Base-by-base conservation (phyloP, 2,888 invertebrate genomes). In the Drosophila anomelani region DNA sequence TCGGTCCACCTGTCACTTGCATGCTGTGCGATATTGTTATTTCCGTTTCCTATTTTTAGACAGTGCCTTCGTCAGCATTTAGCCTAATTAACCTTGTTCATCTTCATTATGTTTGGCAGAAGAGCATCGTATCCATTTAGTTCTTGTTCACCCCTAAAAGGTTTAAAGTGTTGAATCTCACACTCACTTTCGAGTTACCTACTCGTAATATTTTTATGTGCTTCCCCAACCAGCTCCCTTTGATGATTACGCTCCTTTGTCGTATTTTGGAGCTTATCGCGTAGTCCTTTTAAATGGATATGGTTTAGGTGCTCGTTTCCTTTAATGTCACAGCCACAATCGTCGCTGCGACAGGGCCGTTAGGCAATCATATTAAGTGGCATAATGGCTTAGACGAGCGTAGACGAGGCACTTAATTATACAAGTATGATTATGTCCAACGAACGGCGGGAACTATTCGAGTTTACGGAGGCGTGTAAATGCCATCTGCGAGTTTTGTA, bases 331-430 rank as follows among this genome's bases (percentile, higher is more conserved):
- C 39, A 36, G 36, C 39, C 49, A 32, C 32, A 49, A 32, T 8
- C 49, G 64, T 12, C 4, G 39, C 20, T 23, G 67, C 47, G n/a
- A 56, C 70, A 39, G 20, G 51, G 74, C 67, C 77, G 51, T 76
- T 60, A 70, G 64, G 77, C 79, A 82, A 82, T 82, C 85, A 77
- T 75, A 81, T 79, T 87, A 82, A 84, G 85, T 79, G 77, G 64
- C 67, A 71, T 72, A 70, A 53, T n/a, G 3, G 36, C 41, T 38
- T 26, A 26, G 55, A 15, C 6, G 15, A 36, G 34, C 29, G 26
- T 53, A 29, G 29, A 23, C 39, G 32, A 58, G 51, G 29, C 47
- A 60, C 69, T 67, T 68, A 80, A 74, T 81, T 81, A 76, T 67
- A 26, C 69, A 34, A 67, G 67, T 47, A 56, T n/a, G 39, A 71